A percentile compares a stretch with the other conserved stretches of the same genome.
These are phyloP conservation scores for Eriosoma lanigerum DNA, from an alignment of 1,140 invertebrate species.

Conservation along the genomic window DNA sequence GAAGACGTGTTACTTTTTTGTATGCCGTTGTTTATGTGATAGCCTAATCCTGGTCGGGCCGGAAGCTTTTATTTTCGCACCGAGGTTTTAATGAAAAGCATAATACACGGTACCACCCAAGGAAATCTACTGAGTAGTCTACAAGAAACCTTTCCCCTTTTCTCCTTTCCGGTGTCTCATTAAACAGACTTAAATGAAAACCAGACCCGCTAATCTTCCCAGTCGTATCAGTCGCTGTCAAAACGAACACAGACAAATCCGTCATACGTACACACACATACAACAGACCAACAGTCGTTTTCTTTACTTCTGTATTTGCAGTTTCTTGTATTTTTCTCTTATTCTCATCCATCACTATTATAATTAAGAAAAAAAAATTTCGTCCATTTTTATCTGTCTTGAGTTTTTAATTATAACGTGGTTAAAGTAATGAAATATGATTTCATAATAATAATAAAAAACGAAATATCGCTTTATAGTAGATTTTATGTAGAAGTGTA, in stretches of 20 bases:
- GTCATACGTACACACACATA: background rate
- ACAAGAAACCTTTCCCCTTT: background rate
- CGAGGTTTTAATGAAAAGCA: constrained; percentile 50
- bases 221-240: constrained; percentile 44
- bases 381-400: background rate
- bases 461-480: background rate
- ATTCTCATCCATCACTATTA: constrained; percentile 33
- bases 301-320: too few species aligned
- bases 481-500: background rate
- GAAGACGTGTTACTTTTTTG: constrained; percentile 28
- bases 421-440: background rate
- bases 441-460: background rate
- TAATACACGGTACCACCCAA: background rate
- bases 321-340: constrained; percentile 16
- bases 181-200: constrained; percentile 49
- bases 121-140: constrained; percentile 28
- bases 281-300: background rate
- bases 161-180: constrained; percentile 24
- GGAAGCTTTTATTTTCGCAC: constrained; percentile 27
- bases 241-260: constrained; percentile 43
- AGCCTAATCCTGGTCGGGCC: constrained; percentile 12
- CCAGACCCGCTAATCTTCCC: constrained; percentile 48
- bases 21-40: constrained; percentile 21
- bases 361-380: constrained; percentile 23
- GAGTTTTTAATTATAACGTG: constrained; percentile 6